A percentile compares a stretch with the other conserved stretches of the same genome.
Conservation (phyloP, 2,888 invertebrate genomes). For the Sepiola atlantica region DNA sequence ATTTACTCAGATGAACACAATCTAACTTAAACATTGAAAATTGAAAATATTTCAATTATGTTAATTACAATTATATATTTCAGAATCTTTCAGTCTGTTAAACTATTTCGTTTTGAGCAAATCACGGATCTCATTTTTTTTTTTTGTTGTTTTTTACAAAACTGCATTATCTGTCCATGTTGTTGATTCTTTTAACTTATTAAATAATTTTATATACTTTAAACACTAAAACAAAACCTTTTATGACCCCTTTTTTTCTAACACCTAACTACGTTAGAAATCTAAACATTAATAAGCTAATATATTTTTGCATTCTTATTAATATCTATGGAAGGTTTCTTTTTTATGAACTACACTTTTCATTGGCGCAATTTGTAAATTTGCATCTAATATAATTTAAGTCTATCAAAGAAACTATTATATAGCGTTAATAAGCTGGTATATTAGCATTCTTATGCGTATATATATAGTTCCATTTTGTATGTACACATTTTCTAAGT, state of each 20-base stretch:
- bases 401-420: too few relatives aligned
- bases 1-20: not conserved
- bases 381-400: too few relatives aligned
- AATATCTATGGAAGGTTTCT: not conserved
- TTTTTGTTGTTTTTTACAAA: not conserved
- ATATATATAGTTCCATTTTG: too few relatives aligned
- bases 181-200: not conserved
- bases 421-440: too few relatives aligned
- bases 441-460: too few relatives aligned
- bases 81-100: not conserved
- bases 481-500: not conserved
- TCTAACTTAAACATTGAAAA: not conserved
- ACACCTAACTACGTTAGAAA: not conserved
- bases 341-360: not conserved
- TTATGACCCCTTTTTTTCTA: not conserved
- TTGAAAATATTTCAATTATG: not conserved
- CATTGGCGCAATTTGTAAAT: not conserved
- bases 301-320: not conserved
- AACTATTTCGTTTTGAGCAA: not conserved
- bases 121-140: not conserved
- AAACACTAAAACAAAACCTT: too few relatives aligned
- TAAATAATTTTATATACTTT: not conserved
- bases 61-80: too few relatives aligned
- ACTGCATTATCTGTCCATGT: not conserved
- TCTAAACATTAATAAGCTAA: not conserved